Base-by-base conservation (phyloP, 2,888 invertebrate species). In the Habrosyne pyritoides region DNA sequence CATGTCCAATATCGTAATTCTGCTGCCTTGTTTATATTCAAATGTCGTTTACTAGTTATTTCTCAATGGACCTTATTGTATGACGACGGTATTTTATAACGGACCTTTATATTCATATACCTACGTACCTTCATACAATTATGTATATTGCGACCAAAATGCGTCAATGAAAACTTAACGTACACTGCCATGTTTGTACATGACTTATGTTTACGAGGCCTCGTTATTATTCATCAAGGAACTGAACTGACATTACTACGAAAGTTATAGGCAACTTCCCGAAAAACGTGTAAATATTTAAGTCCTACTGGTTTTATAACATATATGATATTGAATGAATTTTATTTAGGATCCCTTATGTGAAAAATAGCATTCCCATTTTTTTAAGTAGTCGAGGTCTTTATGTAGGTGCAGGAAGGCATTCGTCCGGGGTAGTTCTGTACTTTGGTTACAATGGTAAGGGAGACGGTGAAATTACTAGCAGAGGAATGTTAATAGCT, bases 71-170 rank as follows among this genome's bases (percentile, higher is more conserved):
- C 69, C 74, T 73, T 69, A 77, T 79, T 79, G 81, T 81, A 77
- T 87, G 86, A 87, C 84, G 86, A 83, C 82, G 78, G 67, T 71
- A 73, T 79, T 79, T 83, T 83, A 83, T 88, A 86, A 87, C 87
- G 86, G 86, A 77, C 67, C 75, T 62, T 71, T 73, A 75, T 74
- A 18, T 6, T 6, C 14, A n/a, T 49, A 56, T 60, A 49, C 64
- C 52, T 61, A 59, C 59, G 57, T 60, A 67, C 63, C 62, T 64
- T 60, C 66, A 74, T 80, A 73, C 79, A 77, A 83, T 83, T 82
- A 83, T 82, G 79, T 78, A 80, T 83, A 81, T 80, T 75, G 60
- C 66, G 75, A 69, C 63, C 76, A 75, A 77, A 77, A 75, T 81
- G 79, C 81, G 82, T 79, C 81, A 81, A 66, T 74, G 66, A 64